These are phyloP conservation scores for Polydrusus tereticollis DNA, from an alignment of 2,888 invertebrate species.

Conservation along the genomic window DNA sequence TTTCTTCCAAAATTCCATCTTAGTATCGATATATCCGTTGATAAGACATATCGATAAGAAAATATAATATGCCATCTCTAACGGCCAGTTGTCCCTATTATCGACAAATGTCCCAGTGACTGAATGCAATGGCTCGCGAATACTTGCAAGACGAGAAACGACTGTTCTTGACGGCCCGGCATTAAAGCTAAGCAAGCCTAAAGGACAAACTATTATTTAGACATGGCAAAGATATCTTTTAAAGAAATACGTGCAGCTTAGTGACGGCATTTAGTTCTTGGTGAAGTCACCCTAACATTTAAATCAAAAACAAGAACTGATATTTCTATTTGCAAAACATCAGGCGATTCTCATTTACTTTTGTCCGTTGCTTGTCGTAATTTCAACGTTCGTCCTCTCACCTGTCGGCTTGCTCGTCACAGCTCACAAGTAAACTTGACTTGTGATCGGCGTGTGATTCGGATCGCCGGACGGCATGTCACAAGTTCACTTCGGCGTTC, in stretches of 20 bases:
- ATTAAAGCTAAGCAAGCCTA: conserved; percentile 35
- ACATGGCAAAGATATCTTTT: neutral
- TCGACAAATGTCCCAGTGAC: conserved; percentile 58
- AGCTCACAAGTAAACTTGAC: conserved; percentile 48
- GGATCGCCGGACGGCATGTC: conserved; percentile 50
- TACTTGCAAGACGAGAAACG: conserved; percentile 61
- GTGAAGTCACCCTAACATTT: no score
- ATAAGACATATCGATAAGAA: neutral
- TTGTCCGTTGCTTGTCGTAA: neutral
- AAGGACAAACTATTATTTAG: conserved; percentile 24
- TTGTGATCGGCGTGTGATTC: conserved; percentile 52
- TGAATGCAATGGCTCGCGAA: conserved; percentile 64
- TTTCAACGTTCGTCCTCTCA: neutral
- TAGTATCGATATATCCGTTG: no score
- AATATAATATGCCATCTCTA: neutral
- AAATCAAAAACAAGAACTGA: no score
- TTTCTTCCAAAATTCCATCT: no score
- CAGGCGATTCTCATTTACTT: neutral
- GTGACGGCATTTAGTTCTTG: no score
- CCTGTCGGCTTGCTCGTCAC: conserved; percentile 35
- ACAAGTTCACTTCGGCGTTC: conserved; percentile 52
- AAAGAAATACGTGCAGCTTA: no score
- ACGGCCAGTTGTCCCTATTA: conserved; percentile 51
- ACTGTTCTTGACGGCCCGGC: conserved; percentile 60
- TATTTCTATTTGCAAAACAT: neutral